phyloP scores from a whole-genome alignment of 1,140 invertebrate species.

The Venturia canescens region DNA sequence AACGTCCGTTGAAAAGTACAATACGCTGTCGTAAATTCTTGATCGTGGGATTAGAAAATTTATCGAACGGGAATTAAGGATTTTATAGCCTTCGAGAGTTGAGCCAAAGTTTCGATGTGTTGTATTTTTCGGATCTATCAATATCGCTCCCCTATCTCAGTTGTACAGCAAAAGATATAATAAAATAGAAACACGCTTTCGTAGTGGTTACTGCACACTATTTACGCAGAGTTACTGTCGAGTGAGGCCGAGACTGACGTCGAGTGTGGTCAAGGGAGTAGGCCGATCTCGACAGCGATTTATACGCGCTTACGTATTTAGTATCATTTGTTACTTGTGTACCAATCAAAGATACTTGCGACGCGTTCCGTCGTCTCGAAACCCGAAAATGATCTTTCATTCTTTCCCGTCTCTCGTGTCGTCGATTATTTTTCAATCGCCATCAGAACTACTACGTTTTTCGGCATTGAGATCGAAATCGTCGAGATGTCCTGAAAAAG shows the following conservation, averaged over 20 bases:
- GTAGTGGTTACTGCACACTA: slow-evolving; percentile 4
- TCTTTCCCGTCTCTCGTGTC: too few relatives aligned
- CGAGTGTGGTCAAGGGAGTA: slow-evolving; percentile 25
- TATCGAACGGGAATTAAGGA: too few relatives aligned
- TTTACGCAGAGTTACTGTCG: not conserved
- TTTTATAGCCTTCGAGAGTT: too few relatives aligned
- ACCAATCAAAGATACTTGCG: not conserved
- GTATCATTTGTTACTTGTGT: not conserved
- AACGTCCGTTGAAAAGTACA: too few relatives aligned
- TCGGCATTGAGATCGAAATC: too few relatives aligned
- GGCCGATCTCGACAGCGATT: slow-evolving; percentile 21
- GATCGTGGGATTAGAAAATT: too few relatives aligned
- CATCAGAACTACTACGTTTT: too few relatives aligned
- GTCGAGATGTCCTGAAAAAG: too few relatives aligned
- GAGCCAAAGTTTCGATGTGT: too few relatives aligned
- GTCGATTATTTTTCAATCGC: too few relatives aligned
- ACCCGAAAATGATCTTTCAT: not conserved
- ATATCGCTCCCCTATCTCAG: not conserved
- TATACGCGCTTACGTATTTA: slow-evolving; percentile 8
- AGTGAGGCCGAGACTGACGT: slow-evolving; percentile 21
- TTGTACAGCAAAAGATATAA: slow-evolving; percentile 11
- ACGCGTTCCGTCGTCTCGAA: not conserved
- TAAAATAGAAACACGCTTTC: not conserved
- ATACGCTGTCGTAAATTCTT: too few relatives aligned
- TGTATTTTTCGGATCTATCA: not conserved